Percentiles rank a stretch among this genome's conserved stretches.
Conservation (phyloP, 2,888 invertebrate genomes). For the Diadromus collaris region DNA sequence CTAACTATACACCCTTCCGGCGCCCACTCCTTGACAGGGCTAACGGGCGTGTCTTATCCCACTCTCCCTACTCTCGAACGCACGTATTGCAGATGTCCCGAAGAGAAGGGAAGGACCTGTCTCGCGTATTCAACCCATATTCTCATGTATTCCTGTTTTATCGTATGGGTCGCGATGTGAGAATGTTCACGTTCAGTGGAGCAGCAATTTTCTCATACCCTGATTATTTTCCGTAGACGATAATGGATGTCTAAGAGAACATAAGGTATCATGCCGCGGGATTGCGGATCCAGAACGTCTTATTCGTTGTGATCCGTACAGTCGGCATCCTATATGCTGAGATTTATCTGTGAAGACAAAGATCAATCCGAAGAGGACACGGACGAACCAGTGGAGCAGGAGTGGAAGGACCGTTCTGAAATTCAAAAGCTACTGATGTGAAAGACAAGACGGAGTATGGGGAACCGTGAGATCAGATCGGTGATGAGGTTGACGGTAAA, state of each 20-base stretch:
- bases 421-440: slow-evolving; percentile 17
- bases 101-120: slow-evolving; percentile 47
- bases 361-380: slow-evolving; percentile 2
- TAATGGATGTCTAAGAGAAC: slow-evolving; percentile 26
- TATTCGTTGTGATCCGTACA: neutral
- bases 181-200: slow-evolving; percentile 14
- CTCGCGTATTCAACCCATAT: slow-evolving; percentile 13
- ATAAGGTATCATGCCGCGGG: slow-evolving; percentile 19
- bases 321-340: neutral
- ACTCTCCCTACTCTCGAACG: slow-evolving; percentile 46
- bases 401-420: slow-evolving; percentile 21
- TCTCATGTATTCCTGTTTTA: slow-evolving; percentile 20
- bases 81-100: slow-evolving; percentile 44
- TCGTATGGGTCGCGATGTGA: slow-evolving; percentile 6
- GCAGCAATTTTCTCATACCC: slow-evolving; percentile 9
- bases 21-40: slow-evolving; percentile 52
- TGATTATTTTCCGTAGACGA: slow-evolving; percentile 20
- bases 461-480: slow-evolving; percentile 66
- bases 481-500: slow-evolving; percentile 64
- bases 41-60: slow-evolving; percentile 69
- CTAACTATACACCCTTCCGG: slow-evolving; percentile 56
- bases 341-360: slow-evolving; percentile 36
- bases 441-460: slow-evolving; percentile 46
- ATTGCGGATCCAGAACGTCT: neutral
- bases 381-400: slow-evolving; percentile 1